Conservation (phyloP, 1,140 invertebrate species). For the Xylocopa sonorina region DNA sequence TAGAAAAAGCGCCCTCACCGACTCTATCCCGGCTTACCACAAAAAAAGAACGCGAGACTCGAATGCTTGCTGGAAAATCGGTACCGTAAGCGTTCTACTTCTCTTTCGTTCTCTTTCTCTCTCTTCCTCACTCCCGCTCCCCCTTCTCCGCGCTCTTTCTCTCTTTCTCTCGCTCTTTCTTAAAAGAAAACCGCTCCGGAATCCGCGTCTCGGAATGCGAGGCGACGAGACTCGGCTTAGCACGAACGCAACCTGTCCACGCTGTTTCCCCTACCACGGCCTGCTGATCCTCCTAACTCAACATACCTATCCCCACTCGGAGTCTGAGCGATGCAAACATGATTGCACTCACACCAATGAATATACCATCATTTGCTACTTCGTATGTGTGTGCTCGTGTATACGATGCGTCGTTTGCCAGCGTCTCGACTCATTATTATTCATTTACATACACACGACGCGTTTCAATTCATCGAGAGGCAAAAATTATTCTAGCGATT, state of each 20-base stretch:
- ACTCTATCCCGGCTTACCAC: background rate
- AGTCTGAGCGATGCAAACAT: slow-evolving; percentile 33
- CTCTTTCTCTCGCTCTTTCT: slow-evolving; percentile 17
- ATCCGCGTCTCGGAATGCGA: slow-evolving; percentile 68
- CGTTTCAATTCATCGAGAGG: background rate
- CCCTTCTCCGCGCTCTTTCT: slow-evolving; percentile 53
- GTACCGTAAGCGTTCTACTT: slow-evolving; percentile 79
- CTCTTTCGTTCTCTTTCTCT: slow-evolving; percentile 53
- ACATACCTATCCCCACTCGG: slow-evolving; percentile 30
- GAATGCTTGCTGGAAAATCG: slow-evolving; percentile 72
- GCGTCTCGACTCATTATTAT: slow-evolving; percentile 12
- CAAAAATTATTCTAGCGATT: background rate
- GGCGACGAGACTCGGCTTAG: slow-evolving; percentile 59
- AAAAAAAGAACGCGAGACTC: slow-evolving; percentile 33
- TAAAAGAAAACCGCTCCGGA: slow-evolving; percentile 77
- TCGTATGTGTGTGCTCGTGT: slow-evolving; percentile 16
- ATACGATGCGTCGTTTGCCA: slow-evolving; percentile 31
- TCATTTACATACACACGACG: slow-evolving; percentile 23
- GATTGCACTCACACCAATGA: slow-evolving; percentile 35
- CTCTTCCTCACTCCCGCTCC: background rate
- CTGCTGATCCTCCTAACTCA: slow-evolving; percentile 52
- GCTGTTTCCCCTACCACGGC: slow-evolving; percentile 48
- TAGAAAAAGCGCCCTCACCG: slow-evolving; percentile 15
- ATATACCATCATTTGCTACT: slow-evolving; percentile 41
- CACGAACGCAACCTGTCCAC: slow-evolving; percentile 58